Conservation (phyloP, 2,113 vertebrate species). For the zebrafish (Danio rerio) region DNA sequence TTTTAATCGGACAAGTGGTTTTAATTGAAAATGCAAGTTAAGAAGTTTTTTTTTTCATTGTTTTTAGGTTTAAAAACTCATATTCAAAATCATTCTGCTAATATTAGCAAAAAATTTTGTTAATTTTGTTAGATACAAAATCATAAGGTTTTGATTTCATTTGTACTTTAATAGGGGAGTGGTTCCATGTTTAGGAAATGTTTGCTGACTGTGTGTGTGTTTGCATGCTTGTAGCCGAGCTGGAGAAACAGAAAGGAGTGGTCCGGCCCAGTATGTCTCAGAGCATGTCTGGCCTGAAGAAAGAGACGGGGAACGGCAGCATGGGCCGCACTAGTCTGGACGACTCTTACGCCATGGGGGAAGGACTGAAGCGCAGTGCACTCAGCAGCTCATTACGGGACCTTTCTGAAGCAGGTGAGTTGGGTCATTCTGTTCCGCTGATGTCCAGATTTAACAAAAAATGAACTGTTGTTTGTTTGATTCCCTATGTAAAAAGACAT, state of each 20-base stretch:
- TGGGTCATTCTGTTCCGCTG: not conserved
- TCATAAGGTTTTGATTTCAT: no score
- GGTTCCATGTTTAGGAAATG: not conserved
- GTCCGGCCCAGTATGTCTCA: slow-evolving; percentile 95
- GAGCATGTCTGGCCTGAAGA: slow-evolving; percentile 90
- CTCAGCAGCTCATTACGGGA: slow-evolving; percentile 96
- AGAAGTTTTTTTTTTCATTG: no score
- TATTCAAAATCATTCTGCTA: no score
- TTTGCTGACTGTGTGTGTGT: slow-evolving; percentile 36
- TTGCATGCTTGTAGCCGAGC: slow-evolving; percentile 83
- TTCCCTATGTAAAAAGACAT: not conserved
- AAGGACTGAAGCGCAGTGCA: slow-evolving; percentile 94
- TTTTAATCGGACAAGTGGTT: no score
- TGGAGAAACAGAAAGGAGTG: slow-evolving; percentile 98
- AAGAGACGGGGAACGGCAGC: slow-evolving; percentile 86
- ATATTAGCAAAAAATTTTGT: no score
- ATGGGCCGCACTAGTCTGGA: slow-evolving; percentile 93
- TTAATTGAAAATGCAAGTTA: no score
- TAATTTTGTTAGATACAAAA: no score
- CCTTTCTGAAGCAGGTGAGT: slow-evolving; percentile 95
- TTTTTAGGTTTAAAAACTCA: no score
- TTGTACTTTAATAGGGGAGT: no score
- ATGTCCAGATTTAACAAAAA: not conserved
- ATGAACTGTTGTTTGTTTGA: not conserved
- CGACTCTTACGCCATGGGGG: slow-evolving; percentile 91